Base-by-base conservation (phyloP, 2,888 invertebrate genomes). In the Octonoba sinensis region DNA sequence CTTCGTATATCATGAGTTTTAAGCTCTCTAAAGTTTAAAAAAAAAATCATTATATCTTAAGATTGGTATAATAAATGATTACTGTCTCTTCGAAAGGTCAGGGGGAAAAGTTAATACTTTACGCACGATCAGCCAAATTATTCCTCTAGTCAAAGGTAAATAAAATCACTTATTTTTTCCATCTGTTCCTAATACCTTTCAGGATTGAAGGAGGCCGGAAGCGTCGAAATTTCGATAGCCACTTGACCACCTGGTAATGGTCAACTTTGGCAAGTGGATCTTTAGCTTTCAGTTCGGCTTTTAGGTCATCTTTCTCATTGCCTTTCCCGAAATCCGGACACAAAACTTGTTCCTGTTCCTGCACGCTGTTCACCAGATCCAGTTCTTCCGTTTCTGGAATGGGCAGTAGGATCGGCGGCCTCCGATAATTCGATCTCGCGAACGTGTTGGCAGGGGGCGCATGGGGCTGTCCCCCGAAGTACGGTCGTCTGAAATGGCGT, bases 301-400 rank as follows among this genome's bases (percentile, higher is more conserved):
- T 72, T 16, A 73, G 47, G 49, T 62, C 73, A 18, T 56, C 69
- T 22, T 73, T 73, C 20, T 73, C 54, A 6, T 65, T 72, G 8
- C 46, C 16, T 18, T 51, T 71, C 13, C 59, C 65, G 16, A 69
- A 67, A 18, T 82, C 70, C 0, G 75, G 75, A 47, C 70, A 74
- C 12, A 73, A 51, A 15, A 79, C 72, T 49, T 67, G 67, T n/a
- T 69, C 69, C 24, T 57, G 27, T 13, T 75, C 65, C 27, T 75
- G 82, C 3, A 82, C 76, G 12, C 66, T 60, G 27, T 76, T 70
- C 6, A 82, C 82, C n/a, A 82, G 56, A 22, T 82, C 76, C 18
- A 82, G 71, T 60, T 82, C 82, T 51, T 82, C 82, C 12, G 65
- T 72, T 36, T 82, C 82, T 0, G 82, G 82, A 36, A 82, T 82